Conservation (phyloP, 2,888 invertebrate species). For the Andrena chrysosceles region DNA sequence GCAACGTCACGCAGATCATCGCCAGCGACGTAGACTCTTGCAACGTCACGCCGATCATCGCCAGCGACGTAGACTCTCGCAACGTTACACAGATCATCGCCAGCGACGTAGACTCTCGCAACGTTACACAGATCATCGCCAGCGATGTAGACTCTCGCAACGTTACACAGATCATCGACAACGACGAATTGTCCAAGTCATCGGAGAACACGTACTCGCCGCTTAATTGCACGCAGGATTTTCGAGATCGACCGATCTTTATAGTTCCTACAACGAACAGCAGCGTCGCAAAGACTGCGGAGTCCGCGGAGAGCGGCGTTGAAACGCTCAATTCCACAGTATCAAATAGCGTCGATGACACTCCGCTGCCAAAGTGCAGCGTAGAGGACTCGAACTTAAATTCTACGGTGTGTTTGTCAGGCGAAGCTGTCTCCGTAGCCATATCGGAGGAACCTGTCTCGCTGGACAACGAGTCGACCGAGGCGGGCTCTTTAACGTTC, state of each 20-base stretch:
- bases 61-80: background rate
- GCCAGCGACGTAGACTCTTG: background rate
- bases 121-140: background rate
- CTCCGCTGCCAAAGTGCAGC: background rate
- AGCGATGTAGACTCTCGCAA: conserved; percentile 7
- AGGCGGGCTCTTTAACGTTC: conserved; percentile 11
- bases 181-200: background rate
- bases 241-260: conserved; percentile 10
- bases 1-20: background rate
- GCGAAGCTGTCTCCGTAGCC: background rate
- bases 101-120: background rate
- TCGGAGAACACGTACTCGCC: background rate
- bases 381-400: conserved; percentile 28
- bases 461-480: background rate
- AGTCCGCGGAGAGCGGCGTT: background rate
- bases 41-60: background rate
- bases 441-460: background rate
- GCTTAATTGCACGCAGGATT: background rate
- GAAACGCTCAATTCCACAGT: background rate
- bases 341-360: background rate
- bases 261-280: conserved; percentile 5
- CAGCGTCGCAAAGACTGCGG: conserved; percentile 12
- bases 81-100: background rate
- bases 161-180: background rate
- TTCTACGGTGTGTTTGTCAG: conserved; percentile 18